Conservation (phyloP, 2,888 invertebrate genomes). For the Tipula unca region DNA sequence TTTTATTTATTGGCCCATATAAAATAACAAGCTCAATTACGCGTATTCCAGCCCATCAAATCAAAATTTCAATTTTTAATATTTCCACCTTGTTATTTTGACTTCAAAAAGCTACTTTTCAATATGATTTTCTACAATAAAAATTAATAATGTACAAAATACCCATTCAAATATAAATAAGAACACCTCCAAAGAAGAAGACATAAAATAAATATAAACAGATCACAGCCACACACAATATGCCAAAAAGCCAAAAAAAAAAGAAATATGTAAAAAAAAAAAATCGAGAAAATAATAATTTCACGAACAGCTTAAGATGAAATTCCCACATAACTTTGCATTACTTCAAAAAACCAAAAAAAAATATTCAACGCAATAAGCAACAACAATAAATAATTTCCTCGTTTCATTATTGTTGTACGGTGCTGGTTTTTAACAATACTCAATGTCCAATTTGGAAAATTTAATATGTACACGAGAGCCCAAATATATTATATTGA, state of each 20-base stretch:
- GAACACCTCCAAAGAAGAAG: background rate
- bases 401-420: background rate
- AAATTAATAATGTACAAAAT: background rate
- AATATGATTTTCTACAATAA: background rate
- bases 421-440: background rate
- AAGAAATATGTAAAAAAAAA: background rate
- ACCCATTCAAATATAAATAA: background rate
- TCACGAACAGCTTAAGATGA: background rate
- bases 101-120: background rate
- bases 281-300: background rate
- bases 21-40: background rate
- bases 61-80: background rate
- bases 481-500: background rate
- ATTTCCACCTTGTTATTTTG: background rate
- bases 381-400: background rate
- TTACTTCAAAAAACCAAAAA: background rate
- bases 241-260: background rate
- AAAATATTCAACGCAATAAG: background rate
- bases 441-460: background rate
- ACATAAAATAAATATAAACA: background rate
- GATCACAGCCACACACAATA: background rate
- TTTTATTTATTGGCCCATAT: background rate
- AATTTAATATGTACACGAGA: background rate
- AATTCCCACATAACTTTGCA: slow-evolving; percentile 17
- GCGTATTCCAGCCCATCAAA: background rate